Percentiles rank a stretch among this genome's conserved stretches.
Conservation (phyloP, 2,888 invertebrate genomes). For the Palloptera scutellata region DNA sequence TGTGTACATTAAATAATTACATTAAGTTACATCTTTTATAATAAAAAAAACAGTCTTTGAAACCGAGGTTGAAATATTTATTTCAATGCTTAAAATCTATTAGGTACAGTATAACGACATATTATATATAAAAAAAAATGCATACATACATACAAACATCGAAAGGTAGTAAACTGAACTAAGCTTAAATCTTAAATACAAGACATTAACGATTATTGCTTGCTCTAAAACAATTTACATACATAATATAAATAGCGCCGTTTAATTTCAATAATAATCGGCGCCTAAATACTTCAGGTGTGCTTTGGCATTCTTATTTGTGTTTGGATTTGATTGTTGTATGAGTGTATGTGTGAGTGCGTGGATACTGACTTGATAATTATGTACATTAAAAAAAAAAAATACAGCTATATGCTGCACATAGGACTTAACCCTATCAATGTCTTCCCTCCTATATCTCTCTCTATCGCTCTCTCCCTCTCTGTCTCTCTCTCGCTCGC, state of each 20-base stretch:
- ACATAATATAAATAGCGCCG: constrained; percentile 37
- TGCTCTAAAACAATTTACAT: constrained; percentile 41
- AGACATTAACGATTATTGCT: no score
- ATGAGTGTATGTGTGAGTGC: constrained; percentile 3
- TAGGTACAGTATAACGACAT: constrained; percentile 49
- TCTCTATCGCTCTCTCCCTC: no score
- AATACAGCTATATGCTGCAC: no score
- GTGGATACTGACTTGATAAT: neutral
- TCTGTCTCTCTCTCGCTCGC: no score
- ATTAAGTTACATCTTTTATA: constrained; percentile 8
- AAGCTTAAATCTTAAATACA: no score
- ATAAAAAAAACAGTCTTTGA: constrained; percentile 28
- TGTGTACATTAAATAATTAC: constrained; percentile 9
- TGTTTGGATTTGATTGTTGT: constrained; percentile 6
- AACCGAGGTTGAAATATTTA: constrained; percentile 19
- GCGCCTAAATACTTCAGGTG: constrained; percentile 39
- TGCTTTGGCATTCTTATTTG: constrained; percentile 52
- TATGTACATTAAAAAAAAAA: no score
- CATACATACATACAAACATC: constrained; percentile 14
- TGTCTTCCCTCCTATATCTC: no score
- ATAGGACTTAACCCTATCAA: no score
- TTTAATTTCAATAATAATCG: constrained; percentile 1
- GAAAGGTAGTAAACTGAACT: no score
- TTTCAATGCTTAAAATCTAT: constrained; percentile 46
- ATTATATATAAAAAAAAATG: constrained; percentile 27